Evolutionary conservation across 2,888 invertebrate genomes (phyloP).

Genomic region (Steinernema scapterisci): DNA sequence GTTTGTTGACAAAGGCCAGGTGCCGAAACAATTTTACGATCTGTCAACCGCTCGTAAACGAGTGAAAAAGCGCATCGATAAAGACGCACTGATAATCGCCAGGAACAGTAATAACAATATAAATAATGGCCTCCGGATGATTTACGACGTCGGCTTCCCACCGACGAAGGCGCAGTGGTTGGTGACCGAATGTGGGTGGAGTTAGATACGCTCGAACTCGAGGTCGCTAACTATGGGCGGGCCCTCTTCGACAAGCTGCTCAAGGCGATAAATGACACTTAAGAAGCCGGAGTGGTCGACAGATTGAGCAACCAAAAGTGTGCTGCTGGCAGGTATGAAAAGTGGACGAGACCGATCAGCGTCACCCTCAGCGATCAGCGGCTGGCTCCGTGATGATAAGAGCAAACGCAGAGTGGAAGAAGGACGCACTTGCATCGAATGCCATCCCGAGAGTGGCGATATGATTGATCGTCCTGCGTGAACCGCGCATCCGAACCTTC

Average conservation of each 20-base stretch:
- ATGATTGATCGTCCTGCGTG: constrained; percentile 7
- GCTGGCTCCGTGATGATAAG: constrained; percentile 23
- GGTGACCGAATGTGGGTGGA: constrained; percentile 23
- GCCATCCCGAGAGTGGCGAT: constrained; percentile 12
- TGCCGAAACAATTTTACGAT: constrained; percentile 27
- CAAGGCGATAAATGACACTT: constrained; percentile 20
- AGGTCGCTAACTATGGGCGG: constrained; percentile 32
- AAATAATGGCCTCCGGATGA: constrained; percentile 31
- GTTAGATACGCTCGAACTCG: constrained; percentile 26
- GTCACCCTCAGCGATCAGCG: background rate
- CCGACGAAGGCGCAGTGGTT: constrained; percentile 17
- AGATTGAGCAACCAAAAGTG: background rate
- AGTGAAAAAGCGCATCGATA: constrained; percentile 30
- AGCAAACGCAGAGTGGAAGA: background rate
- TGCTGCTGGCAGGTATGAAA: background rate
- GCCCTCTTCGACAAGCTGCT: constrained; percentile 1
- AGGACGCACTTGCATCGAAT: constrained; percentile 16
- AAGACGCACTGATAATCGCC: constrained; percentile 31
- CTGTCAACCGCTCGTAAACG: constrained; percentile 32
- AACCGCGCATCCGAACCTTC: constrained; percentile 23
- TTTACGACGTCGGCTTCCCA: constrained; percentile 31
- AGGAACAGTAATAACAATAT: constrained; percentile 32
- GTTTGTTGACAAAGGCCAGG: constrained; percentile 17
- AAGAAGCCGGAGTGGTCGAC: constrained; percentile 6
- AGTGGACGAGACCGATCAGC: constrained; percentile 5